Conservation (phyloP, 1,140 invertebrate species). For the Apis laboriosa region DNA sequence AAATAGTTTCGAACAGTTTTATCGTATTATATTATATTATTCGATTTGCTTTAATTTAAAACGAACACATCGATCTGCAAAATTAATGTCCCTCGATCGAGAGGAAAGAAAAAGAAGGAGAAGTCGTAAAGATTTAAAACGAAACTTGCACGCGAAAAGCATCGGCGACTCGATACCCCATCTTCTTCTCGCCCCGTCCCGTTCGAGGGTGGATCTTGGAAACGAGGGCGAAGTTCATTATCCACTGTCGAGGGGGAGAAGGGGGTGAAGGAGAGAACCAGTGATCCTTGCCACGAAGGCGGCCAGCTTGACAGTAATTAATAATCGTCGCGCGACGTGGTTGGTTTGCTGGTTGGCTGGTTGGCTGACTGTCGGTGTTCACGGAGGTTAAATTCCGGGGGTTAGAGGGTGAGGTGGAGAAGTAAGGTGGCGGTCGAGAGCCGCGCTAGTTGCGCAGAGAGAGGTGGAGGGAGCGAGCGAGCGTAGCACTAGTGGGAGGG, state of each 20-base stretch:
- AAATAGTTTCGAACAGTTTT: no score
- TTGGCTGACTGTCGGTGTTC: slow-evolving; percentile 49
- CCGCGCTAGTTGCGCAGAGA: slow-evolving; percentile 49
- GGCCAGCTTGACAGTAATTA: slow-evolving; percentile 48
- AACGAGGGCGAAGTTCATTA: slow-evolving; percentile 44
- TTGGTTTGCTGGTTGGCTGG: slow-evolving; percentile 51
- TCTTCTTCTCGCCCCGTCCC: background rate
- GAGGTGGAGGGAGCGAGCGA: slow-evolving; percentile 13
- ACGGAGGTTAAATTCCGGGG: slow-evolving; percentile 57
- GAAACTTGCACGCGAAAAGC: no score
- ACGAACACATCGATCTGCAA: no score
- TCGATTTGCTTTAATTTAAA: no score
- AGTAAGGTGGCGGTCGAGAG: slow-evolving; percentile 60
- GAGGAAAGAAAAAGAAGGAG: no score
- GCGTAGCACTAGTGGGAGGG: background rate
- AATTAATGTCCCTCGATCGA: no score
- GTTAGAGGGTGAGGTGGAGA: slow-evolving; percentile 31
- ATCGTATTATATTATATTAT: no score
- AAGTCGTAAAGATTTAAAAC: no score
- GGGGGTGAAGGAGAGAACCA: background rate
- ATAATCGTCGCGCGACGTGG: slow-evolving; percentile 51
- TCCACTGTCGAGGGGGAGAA: slow-evolving; percentile 7
- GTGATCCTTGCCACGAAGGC: slow-evolving; percentile 39
- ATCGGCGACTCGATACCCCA: no score
- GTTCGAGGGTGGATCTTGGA: slow-evolving; percentile 2